phyloP scores from a whole-genome alignment of 2,888 invertebrate genomes.

The Mesoligia furuncula region DNA sequence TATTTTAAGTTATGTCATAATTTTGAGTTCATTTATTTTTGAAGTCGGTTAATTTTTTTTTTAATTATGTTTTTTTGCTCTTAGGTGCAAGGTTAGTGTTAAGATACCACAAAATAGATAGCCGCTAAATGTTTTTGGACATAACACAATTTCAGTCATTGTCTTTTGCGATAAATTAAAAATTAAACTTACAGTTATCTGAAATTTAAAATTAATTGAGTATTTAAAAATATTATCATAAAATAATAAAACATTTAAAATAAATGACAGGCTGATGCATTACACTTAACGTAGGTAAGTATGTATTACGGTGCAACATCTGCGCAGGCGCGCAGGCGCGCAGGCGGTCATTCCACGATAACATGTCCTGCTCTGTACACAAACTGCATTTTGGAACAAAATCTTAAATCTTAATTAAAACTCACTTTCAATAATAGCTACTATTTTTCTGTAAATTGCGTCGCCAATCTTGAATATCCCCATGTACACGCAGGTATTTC shows the following conservation, averaged over 20 bases:
- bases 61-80: too few relatives aligned
- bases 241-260: background rate
- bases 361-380: background rate
- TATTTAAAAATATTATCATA: background rate
- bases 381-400: background rate
- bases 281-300: too few relatives aligned
- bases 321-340: background rate
- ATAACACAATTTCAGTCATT: too few relatives aligned
- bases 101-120: too few relatives aligned
- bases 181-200: conserved; percentile 12
- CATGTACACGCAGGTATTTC: conserved; percentile 8
- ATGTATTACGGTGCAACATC: background rate
- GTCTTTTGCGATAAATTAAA: background rate
- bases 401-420: background rate
- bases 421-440: conserved; percentile 5
- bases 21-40: too few relatives aligned
- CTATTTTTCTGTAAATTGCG: background rate
- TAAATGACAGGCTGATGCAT: too few relatives aligned
- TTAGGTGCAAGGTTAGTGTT: too few relatives aligned
- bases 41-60: too few relatives aligned
- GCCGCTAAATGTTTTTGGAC: too few relatives aligned
- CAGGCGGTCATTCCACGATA: background rate
- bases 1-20: too few relatives aligned
- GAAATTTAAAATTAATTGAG: conserved; percentile 3
- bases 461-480: conserved; percentile 13